phyloP scores from a whole-genome alignment of 2,113 vertebrate species.

The Machaerirhynchus nigripectus region DNA sequence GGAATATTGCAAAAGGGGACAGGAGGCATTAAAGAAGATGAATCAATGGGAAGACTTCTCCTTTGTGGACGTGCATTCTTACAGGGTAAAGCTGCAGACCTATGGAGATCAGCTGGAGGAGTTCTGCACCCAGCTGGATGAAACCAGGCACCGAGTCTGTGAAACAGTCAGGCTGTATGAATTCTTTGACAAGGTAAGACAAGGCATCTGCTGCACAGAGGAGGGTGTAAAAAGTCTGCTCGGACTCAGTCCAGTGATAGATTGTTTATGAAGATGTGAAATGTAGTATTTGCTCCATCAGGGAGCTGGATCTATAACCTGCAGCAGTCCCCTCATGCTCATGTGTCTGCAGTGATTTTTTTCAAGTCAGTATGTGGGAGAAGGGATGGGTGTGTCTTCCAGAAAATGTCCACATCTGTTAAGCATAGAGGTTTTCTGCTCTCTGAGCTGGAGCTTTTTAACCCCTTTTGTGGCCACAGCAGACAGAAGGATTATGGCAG shows the following conservation, averaged over 20 bases:
- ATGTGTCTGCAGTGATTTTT: neutral
- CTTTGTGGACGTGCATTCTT: constrained; percentile 65
- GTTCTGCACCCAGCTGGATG: constrained; percentile 74
- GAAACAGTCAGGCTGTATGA: constrained; percentile 74
- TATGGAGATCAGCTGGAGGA: constrained; percentile 68
- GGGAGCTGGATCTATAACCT: neutral
- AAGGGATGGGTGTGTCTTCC: neutral
- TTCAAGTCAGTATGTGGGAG: neutral
- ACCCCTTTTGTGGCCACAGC: neutral
- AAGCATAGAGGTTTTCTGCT: neutral
- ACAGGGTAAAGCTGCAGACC: constrained; percentile 63
- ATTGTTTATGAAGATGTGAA: neutral
- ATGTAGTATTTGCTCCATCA: neutral
- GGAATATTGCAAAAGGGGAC: constrained; percentile 76
- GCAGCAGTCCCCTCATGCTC: neutral
- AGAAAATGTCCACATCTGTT: neutral
- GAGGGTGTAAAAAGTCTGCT: neutral
- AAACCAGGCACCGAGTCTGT: constrained; percentile 65
- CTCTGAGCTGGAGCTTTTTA: neutral
- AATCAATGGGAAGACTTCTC: constrained; percentile 73
- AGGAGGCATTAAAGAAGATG: constrained; percentile 72
- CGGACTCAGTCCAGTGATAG: neutral
- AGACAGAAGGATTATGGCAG: neutral
- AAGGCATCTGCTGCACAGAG: neutral
- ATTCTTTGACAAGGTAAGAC: constrained; percentile 79